A percentile compares a stretch with the other conserved stretches of the same genome.
These are phyloP conservation scores for Scaptomyza polygonia DNA, from an alignment of 2,888 invertebrate species.

Conservation along the genomic window DNA sequence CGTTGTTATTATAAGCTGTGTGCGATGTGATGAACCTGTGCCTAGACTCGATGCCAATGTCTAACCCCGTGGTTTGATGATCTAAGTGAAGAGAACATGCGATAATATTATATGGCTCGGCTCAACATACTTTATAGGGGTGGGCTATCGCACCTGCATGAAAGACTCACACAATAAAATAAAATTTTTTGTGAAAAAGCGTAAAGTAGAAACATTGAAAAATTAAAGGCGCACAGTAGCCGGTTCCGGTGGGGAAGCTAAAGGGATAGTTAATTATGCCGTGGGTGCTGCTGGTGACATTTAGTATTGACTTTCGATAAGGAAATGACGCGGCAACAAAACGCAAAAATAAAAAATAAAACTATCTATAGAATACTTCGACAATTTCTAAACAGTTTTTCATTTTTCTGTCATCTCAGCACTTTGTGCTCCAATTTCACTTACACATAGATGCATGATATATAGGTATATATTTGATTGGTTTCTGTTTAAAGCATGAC, in stretches of 20 bases:
- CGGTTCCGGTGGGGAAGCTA: slow-evolving; percentile 22
- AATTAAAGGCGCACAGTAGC: slow-evolving; percentile 40
- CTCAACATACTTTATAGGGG: slow-evolving; percentile 58
- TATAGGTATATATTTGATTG: slow-evolving; percentile 5
- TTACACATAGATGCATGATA: slow-evolving; percentile 35
- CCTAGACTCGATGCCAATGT: slow-evolving; percentile 22
- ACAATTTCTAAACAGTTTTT: slow-evolving; percentile 30
- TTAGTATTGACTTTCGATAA: slow-evolving; percentile 64
- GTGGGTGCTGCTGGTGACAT: slow-evolving; percentile 59
- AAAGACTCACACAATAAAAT: slow-evolving; percentile 12
- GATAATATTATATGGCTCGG: slow-evolving; percentile 70
- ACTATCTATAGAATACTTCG: slow-evolving; percentile 18
- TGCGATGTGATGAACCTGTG: slow-evolving; percentile 64
- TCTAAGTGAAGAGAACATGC: slow-evolving; percentile 75
- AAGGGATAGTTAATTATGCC: slow-evolving; percentile 72
- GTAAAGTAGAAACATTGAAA: slow-evolving; percentile 23
- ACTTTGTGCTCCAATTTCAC: slow-evolving; percentile 47
- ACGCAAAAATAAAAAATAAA: neutral
- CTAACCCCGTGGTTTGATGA: slow-evolving; percentile 68
- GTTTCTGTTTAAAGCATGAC: slow-evolving; percentile 38
- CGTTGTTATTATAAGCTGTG: slow-evolving; percentile 46
- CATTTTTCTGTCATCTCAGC: slow-evolving; percentile 50
- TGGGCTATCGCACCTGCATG: slow-evolving; percentile 69
- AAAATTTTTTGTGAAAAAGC: slow-evolving; percentile 11
- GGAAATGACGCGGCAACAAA: slow-evolving; percentile 70